A percentile compares a stretch with the other conserved stretches of the same genome.
phyloP scores from a whole-genome alignment of 92 coral and sea anemone genomes.

The Pocillopora meandrina region DNA sequence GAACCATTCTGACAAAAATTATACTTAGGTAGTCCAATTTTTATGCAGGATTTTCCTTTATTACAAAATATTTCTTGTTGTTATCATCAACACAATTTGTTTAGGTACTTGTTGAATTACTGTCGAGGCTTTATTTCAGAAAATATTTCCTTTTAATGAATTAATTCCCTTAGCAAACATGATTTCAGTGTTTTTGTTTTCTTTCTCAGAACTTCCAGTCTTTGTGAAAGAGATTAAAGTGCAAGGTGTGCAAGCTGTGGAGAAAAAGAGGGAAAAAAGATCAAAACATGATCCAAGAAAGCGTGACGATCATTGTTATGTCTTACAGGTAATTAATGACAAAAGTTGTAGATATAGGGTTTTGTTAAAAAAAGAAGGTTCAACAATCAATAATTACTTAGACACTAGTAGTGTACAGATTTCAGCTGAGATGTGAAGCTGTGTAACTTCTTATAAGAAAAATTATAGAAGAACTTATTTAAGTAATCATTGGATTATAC shows the following conservation, averaged over 20 bases:
- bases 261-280: conserved; percentile 49
- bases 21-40: too few relatives aligned
- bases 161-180: too few relatives aligned
- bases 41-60: too few relatives aligned
- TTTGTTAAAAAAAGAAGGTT: neutral
- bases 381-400: neutral
- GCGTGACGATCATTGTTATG: conserved; percentile 63
- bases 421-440: too few relatives aligned
- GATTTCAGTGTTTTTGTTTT: neutral
- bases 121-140: neutral
- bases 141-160: too few relatives aligned
- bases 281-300: conserved; percentile 46
- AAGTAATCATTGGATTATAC: too few relatives aligned
- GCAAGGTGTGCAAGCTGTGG: conserved; percentile 53
- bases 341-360: neutral
- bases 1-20: too few relatives aligned
- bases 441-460: too few relatives aligned
- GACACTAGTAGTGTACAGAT: too few relatives aligned
- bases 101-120: neutral
- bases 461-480: too few relatives aligned
- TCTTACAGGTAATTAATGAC: conserved; percentile 58
- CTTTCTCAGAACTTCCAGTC: conserved; percentile 35
- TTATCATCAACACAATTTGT: neutral
- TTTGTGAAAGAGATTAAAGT: conserved; percentile 60
- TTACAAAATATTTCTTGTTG: too few relatives aligned